phyloP scores from a whole-genome alignment of 2,888 invertebrate species.

The Melitaea athalia region DNA sequence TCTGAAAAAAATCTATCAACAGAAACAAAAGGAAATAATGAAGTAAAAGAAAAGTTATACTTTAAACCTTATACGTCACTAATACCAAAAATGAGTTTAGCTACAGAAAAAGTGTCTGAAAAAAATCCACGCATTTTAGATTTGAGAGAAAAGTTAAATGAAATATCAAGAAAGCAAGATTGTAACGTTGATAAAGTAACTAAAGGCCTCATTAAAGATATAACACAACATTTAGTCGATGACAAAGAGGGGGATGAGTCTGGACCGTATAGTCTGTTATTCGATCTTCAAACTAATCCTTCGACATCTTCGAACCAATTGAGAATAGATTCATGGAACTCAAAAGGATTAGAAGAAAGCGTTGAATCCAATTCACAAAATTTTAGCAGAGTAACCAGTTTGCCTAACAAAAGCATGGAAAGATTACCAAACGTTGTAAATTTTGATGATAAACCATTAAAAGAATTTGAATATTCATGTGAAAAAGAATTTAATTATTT shows the following conservation, averaged over 20 bases:
- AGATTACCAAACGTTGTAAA: constrained; percentile 71
- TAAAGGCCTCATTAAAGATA: constrained; percentile 71
- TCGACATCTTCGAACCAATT: constrained; percentile 60
- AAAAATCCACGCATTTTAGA: constrained; percentile 75
- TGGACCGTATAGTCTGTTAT: constrained; percentile 84
- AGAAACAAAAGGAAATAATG: constrained; percentile 57
- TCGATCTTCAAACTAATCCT: constrained; percentile 73
- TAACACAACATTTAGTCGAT: constrained; percentile 71
- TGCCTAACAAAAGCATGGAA: constrained; percentile 62
- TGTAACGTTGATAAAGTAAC: constrained; percentile 69
- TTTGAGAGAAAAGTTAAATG: constrained; percentile 73
- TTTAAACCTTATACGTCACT: constrained; percentile 67
- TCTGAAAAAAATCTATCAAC: constrained; percentile 49
- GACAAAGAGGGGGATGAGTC: constrained; percentile 77
- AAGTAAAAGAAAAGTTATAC: constrained; percentile 61
- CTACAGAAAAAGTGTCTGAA: constrained; percentile 69
- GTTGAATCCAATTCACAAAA: constrained; percentile 45
- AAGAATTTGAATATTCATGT: constrained; percentile 78
- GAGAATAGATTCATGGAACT: constrained; percentile 53
- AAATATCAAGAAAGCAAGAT: constrained; percentile 74
- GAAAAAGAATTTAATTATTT: constrained; percentile 66
- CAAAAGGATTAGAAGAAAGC: constrained; percentile 37
- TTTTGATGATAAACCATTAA: constrained; percentile 75
- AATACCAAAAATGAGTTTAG: constrained; percentile 75
- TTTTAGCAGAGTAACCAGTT: constrained; percentile 51